A percentile compares a stretch with the other conserved stretches of the same genome.
Evolutionary conservation across 2,888 invertebrate genomes (phyloP).

Genomic region (Timema podura): DNA sequence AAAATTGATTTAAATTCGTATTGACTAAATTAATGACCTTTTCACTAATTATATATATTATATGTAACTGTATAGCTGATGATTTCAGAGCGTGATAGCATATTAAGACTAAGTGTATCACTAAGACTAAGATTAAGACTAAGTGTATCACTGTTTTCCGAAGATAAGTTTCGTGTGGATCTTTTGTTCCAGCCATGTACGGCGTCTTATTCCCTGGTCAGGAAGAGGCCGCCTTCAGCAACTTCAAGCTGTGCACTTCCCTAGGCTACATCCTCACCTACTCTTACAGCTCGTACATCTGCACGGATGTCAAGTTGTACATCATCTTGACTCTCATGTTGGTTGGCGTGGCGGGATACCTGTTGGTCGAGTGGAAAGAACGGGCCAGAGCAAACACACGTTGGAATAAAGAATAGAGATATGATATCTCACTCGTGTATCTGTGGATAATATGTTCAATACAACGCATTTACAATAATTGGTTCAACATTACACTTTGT

Average conservation of each 20-base stretch:
- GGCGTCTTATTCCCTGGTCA: background rate
- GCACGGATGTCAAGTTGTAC: slow-evolving; percentile 1
- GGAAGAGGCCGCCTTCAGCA: slow-evolving; percentile 13
- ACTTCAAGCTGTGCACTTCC: background rate
- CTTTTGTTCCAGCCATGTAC: slow-evolving; percentile 4
- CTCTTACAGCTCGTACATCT: background rate
- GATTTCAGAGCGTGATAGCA: slow-evolving; percentile 18
- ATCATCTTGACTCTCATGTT: background rate
- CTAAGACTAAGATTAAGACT: too few relatives aligned
- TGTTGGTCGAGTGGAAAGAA: background rate
- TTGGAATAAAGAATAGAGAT: too few relatives aligned
- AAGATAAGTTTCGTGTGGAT: background rate
- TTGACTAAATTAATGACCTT: slow-evolving; percentile 21
- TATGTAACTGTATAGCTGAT: too few relatives aligned
- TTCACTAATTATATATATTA: too few relatives aligned
- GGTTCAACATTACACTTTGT: too few relatives aligned
- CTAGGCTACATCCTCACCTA: background rate
- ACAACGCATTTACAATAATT: too few relatives aligned
- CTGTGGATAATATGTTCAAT: too few relatives aligned
- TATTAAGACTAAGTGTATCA: slow-evolving; percentile 29
- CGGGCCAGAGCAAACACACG: background rate
- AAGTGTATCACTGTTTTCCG: too few relatives aligned
- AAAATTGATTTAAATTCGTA: too few relatives aligned
- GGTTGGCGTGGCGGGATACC: background rate
- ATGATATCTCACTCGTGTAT: too few relatives aligned